These are phyloP conservation scores for Zaprionus africanus DNA, from an alignment of 1,140 invertebrate genomes.

Conservation along the genomic window DNA sequence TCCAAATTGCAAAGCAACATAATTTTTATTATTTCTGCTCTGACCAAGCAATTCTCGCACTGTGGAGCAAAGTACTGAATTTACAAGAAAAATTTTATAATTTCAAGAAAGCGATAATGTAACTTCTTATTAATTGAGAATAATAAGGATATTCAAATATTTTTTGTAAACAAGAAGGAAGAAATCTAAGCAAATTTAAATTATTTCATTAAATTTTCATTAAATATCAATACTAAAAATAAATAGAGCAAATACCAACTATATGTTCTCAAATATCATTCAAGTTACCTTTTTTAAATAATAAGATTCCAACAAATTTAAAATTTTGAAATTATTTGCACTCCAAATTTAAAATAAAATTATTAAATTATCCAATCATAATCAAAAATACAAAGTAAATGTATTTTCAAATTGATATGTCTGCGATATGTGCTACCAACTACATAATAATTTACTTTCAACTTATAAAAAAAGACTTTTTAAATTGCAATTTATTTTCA, in stretches of 20 bases:
- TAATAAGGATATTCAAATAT: too few relatives aligned
- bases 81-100: neutral
- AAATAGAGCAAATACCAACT: too few relatives aligned
- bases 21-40: constrained; percentile 72
- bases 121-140: too few relatives aligned
- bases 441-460: neutral
- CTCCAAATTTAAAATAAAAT: neutral
- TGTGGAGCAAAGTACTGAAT: constrained; percentile 35
- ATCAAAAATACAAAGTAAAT: neutral
- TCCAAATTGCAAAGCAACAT: constrained; percentile 66
- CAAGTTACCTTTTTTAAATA: too few relatives aligned
- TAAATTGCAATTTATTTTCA: constrained; percentile 2
- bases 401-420: neutral
- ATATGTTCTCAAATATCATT: too few relatives aligned
- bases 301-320: too few relatives aligned
- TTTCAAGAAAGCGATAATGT: neutral
- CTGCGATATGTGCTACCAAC: neutral
- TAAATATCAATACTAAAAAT: too few relatives aligned
- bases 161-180: too few relatives aligned
- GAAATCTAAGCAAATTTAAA: too few relatives aligned
- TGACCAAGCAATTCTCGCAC: constrained; percentile 51
- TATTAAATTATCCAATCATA: too few relatives aligned
- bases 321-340: neutral
- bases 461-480: neutral
- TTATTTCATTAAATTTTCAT: too few relatives aligned